These are phyloP conservation scores for Anguilla japonica DNA, from an alignment of 2,113 vertebrate species.

Conservation along the genomic window DNA sequence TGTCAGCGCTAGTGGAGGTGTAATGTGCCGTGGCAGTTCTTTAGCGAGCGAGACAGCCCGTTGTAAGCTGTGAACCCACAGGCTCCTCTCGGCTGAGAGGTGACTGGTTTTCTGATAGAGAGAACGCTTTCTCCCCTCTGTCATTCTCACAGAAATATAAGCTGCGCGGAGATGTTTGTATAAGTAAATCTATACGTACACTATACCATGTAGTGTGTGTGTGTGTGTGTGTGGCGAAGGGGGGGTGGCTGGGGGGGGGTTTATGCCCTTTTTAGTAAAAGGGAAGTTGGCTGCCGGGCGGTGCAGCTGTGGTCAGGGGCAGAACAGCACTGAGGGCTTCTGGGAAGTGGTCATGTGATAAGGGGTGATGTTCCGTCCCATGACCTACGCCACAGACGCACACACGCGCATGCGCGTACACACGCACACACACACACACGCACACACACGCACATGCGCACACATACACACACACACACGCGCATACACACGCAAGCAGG, in stretches of 20 bases:
- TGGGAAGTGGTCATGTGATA: slow-evolving; percentile 73
- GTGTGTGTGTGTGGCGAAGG: too few species aligned
- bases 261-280: slow-evolving; percentile 32
- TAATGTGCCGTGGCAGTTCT: neutral
- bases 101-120: too few species aligned
- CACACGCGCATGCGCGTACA: slow-evolving; percentile 26
- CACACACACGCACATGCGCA: too few species aligned
- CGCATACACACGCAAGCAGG: slow-evolving; percentile 44
- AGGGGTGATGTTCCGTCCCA: slow-evolving; percentile 77
- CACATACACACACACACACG: too few species aligned
- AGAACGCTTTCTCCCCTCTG: too few species aligned
- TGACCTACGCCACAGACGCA: slow-evolving; percentile 55
- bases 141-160: too few species aligned
- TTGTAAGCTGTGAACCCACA: neutral
- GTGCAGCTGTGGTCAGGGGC: slow-evolving; percentile 27
- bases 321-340: slow-evolving; percentile 54
- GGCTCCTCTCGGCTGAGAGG: neutral
- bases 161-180: too few species aligned
- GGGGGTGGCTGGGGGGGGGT: too few species aligned
- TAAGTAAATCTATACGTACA: too few species aligned
- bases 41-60: neutral
- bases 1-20: neutral
- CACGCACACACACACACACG: too few species aligned
- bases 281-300: slow-evolving; percentile 36
- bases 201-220: too few species aligned